These are phyloP conservation scores for Calliphora vomitoria DNA, from an alignment of 2,888 invertebrate genomes.

Conservation along the genomic window DNA sequence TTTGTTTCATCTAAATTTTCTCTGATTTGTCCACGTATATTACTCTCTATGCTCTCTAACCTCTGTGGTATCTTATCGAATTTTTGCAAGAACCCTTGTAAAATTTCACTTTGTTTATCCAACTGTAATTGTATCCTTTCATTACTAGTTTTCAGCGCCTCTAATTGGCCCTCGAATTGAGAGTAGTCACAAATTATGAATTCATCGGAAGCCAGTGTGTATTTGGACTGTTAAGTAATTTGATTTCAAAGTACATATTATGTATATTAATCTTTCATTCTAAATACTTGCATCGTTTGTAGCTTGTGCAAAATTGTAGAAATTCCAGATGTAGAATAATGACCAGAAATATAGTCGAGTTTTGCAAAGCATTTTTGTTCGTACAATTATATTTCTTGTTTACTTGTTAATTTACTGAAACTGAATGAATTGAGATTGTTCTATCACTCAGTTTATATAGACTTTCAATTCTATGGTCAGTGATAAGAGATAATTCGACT, in stretches of 20 bases:
- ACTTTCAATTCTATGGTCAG: no score
- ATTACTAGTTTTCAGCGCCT: not conserved
- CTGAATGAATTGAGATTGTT: not conserved
- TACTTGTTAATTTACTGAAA: not conserved
- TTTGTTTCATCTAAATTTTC: not conserved
- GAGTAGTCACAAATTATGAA: not conserved
- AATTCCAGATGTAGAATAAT: not conserved
- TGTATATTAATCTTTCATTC: not conserved
- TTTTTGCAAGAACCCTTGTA: not conserved
- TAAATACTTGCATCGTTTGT: not conserved
- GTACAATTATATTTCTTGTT: not conserved
- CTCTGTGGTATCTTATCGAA: not conserved
- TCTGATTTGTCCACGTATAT: not conserved
- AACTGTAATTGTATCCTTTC: not conserved
- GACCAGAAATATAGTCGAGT: not conserved
- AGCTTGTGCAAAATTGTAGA: not conserved
- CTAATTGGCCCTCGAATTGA: not conserved
- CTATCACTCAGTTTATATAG: no score
- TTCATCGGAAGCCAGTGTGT: not conserved
- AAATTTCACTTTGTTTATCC: conserved; percentile 1
- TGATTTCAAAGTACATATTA: no score
- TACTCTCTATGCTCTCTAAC: not conserved
- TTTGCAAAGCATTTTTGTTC: not conserved
- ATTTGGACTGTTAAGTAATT: not conserved
- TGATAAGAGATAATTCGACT: no score